Percentiles rank a stretch among this genome's conserved stretches.
Evolutionary conservation across 2,888 invertebrate genomes (phyloP).

Genomic region (Tyria jacobaeae): DNA sequence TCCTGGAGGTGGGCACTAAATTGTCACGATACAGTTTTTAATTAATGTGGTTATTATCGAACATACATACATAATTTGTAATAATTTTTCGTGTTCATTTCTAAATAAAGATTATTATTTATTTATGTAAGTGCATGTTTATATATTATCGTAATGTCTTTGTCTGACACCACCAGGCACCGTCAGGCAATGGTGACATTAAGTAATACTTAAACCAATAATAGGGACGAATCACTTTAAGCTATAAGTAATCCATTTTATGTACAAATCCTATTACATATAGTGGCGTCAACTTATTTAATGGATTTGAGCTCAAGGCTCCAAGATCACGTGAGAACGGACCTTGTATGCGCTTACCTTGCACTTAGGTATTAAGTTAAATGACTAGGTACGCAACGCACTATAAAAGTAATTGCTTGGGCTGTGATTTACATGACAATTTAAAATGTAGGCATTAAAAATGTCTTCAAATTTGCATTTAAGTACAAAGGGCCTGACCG

Average conservation of each 20-base stretch:
- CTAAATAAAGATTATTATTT: too few species aligned
- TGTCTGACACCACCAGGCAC: too few species aligned
- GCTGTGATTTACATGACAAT: constrained; percentile 32
- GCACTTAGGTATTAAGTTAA: constrained; percentile 22
- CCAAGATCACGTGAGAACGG: constrained; percentile 32
- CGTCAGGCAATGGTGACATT: background rate
- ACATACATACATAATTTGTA: too few species aligned
- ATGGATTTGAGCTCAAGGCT: constrained; percentile 41
- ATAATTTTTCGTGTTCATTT: too few species aligned
- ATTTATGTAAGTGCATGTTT: too few species aligned
- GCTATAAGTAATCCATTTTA: constrained; percentile 17
- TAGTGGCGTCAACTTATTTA: constrained; percentile 30
- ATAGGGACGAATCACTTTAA: background rate
- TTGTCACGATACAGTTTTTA: too few species aligned
- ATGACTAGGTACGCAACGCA: constrained; percentile 1
- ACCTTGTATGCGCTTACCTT: constrained; percentile 42
- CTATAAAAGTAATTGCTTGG: constrained; percentile 1
- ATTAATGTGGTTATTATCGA: too few species aligned
- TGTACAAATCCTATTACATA: constrained; percentile 31
- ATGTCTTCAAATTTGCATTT: too few species aligned
- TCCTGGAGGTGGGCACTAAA: too few species aligned
- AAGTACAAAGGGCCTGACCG: too few species aligned
- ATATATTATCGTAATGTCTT: too few species aligned
- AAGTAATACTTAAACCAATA: background rate
- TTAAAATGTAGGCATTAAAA: background rate